Conservation (phyloP, 2,113 vertebrate species). For the Acrocephalus arundinaceus region DNA sequence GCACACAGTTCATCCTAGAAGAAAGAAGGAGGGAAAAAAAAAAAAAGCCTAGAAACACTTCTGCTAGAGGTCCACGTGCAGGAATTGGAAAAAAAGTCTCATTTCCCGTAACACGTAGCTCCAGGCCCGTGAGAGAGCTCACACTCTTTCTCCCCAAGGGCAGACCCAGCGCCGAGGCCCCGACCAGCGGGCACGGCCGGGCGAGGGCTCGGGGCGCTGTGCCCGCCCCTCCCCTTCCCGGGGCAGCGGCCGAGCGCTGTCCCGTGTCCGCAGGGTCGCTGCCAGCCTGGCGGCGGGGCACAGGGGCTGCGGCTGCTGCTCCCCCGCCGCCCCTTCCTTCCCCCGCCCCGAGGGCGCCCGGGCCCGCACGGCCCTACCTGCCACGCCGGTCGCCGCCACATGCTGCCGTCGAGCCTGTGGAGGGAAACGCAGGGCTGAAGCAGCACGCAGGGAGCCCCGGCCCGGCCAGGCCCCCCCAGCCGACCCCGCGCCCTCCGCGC, state of each 20-base stretch:
- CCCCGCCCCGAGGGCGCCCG: neutral
- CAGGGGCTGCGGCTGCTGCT: too few species aligned
- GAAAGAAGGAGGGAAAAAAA: rapidly evolving
- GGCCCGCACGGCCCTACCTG: neutral
- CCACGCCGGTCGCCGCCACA: conserved; percentile 33
- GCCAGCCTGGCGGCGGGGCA: too few species aligned
- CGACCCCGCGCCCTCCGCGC: neutral
- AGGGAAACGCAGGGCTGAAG: neutral
- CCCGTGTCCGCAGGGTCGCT: rapidly evolving
- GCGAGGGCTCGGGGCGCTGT: neutral
- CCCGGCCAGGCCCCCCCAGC: neutral
- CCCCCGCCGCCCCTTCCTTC: neutral
- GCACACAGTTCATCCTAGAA: rapidly evolving
- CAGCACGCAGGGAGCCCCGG: neutral
- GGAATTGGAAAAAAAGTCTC: neutral
- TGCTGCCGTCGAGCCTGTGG: neutral
- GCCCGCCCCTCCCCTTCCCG: neutral
- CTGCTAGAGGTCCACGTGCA: rapidly evolving
- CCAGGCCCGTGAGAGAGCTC: neutral
- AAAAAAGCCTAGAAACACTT: neutral
- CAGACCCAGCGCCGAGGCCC: neutral
- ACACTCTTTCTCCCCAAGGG: rapidly evolving
- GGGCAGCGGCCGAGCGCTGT: neutral
- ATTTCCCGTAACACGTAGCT: rapidly evolving
- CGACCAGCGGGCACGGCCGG: neutral